A percentile compares a stretch with the other conserved stretches of the same genome.
These are phyloP conservation scores for Pterobdella sp. DNA, from an alignment of 2,888 invertebrate species.

Conservation along the genomic window DNA sequence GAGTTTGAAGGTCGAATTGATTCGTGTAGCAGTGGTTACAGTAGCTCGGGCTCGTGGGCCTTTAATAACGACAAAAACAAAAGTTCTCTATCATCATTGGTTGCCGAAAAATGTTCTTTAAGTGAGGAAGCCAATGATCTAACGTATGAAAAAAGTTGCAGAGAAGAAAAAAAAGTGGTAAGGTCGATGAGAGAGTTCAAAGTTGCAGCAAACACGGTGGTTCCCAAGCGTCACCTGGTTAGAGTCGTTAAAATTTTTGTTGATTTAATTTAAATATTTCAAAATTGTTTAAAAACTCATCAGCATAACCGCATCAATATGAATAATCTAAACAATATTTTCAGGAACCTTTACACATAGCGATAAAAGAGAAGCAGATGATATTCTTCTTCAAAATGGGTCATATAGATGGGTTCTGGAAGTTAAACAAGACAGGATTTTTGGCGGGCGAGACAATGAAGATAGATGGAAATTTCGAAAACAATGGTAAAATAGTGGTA, in stretches of 20 bases:
- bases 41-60: neutral
- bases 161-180: neutral
- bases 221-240: neutral
- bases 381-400: neutral
- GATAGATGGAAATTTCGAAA: neutral
- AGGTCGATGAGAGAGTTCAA: neutral
- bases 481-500: neutral
- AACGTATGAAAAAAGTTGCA: too few species aligned
- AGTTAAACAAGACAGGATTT: neutral
- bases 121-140: neutral
- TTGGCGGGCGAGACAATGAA: neutral
- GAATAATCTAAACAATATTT: neutral
- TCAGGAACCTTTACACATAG: neutral
- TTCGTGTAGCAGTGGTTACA: conserved; percentile 8
- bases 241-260: too few species aligned
- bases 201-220: neutral
- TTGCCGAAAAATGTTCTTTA: neutral
- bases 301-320: too few species aligned
- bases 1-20: neutral
- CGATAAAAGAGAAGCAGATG: neutral
- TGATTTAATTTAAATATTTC: too few species aligned
- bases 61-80: neutral
- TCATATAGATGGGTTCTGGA: neutral
- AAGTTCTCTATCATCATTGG: neutral
- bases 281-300: too few species aligned